Base-by-base conservation (phyloP, 1,140 invertebrate genomes). In the Telenomus remus region DNA sequence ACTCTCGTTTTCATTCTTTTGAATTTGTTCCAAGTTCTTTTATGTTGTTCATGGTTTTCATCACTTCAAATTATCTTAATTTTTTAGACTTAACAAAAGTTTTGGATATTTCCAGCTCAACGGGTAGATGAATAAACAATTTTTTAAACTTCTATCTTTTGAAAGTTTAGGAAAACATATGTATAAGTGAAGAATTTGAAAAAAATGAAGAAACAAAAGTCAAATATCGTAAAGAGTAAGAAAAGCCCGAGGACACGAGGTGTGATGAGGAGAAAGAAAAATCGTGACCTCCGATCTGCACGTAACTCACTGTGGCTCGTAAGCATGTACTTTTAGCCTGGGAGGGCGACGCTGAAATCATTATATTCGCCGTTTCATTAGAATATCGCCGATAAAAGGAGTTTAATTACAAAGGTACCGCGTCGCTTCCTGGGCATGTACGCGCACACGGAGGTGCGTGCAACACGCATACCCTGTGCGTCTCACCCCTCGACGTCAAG, bases 381-480 rank as follows among this genome's bases (percentile, higher is more conserved):
- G 80, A 85, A 84, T 86, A 86, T 84, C 79, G 71, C 61, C 78
- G 81, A 85, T 84, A 82, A 85, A 84, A 82, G 71, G 70, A 78
- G 78, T 82, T 86, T 85, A 85, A 85, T 86, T 85, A 86, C 80
- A 84, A 84, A 85, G 82, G 75, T 57, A 80, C 78, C 78, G 63
- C 66, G 70, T 76, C 64, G 78, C 79, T 84, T 84, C 82, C 81
- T 80, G 79, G 77, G 68, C 55, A 54, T 65, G 50, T 71, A 78
- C 57, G 73, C 77, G 61, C 78, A 72, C 69, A 70, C 57, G 15
- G 51, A 70, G 35, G 77, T 84, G 82, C 83, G 82, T 84, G 84
- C 74, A 65, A 48, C 71, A 74, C 63, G 71, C 82, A 81, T 43
- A 72, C 75, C 72, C 73, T 66, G 46, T 79, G 57, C 60, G 43